Conservation (phyloP, 2,797 vertebrate genomes). For the Lepilemur ruficaudatus region DNA sequence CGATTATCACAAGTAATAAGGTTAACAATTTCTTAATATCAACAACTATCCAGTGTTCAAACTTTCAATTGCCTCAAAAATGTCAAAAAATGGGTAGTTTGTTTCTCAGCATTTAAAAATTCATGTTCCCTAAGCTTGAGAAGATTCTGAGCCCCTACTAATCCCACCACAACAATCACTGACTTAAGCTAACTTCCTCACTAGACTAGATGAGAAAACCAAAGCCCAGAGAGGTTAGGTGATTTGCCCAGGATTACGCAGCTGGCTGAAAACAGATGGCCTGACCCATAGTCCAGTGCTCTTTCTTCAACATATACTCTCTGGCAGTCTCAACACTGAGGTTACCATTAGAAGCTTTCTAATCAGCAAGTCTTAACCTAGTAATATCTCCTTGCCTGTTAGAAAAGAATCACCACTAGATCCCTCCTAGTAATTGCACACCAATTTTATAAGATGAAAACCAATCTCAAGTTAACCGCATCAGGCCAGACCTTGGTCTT, state of each 20-base stretch:
- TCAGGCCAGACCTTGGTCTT: neutral
- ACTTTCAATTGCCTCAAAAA: constrained; percentile 3
- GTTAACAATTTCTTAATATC: neutral
- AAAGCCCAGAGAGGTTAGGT: constrained; percentile 27
- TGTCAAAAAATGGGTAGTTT: neutral
- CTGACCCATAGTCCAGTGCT: neutral
- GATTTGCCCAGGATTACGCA: neutral
- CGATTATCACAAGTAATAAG: constrained; percentile 9
- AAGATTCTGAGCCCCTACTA: neutral
- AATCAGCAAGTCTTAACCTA: neutral
- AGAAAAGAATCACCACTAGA: neutral
- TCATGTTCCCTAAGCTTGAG: neutral
- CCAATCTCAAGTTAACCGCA: neutral
- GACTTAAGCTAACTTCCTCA: neutral
- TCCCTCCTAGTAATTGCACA: neutral
- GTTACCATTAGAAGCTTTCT: neutral
- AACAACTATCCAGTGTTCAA: neutral
- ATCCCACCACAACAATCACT: neutral
- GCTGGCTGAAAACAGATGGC: neutral
- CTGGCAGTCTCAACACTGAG: neutral
- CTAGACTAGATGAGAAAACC: constrained; percentile 6
- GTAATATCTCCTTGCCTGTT: neutral
- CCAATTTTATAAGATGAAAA: neutral
- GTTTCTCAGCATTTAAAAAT: constrained; percentile 1
- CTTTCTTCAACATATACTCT: neutral